Base-by-base conservation (phyloP, 2,888 invertebrate genomes). In the Axea sp. region DNA sequence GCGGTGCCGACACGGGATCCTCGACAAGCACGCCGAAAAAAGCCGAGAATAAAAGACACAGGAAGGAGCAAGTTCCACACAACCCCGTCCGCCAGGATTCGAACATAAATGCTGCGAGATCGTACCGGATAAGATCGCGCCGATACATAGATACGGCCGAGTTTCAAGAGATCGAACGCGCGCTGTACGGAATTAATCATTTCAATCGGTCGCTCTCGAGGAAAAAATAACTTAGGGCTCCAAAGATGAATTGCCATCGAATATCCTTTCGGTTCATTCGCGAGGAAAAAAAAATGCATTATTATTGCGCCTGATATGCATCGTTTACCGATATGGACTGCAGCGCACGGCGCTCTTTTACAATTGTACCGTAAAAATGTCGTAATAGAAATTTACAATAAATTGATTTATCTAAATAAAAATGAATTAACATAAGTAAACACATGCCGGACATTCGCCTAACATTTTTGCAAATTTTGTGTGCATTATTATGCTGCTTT, bases 41-140 rank as follows among this genome's bases (percentile, higher is more conserved):
- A 67, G 55, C 37, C 72, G 55, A 33, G 73, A 57, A 73, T 59
- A 45, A 72, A 64, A 59, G 57, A 62, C 71, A 39, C 59, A 30
- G 33, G 41, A 53, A 65, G 60, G 33, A 60, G 60, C 57, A 49
- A 60, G 67, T 73, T 73, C 65, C 53, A 33, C 28, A 45, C 60
- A 45, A 69, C 39, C 47, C 62, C 62, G 31, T n/a, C 22, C 47
- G 49, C 71, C 64, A 67, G 67, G 67, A 73, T 67, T 73, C 47
- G 60, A 35, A 33, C 28, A 55, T 45, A 53, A 73, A 37, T 57
- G 41, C 39, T 47, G 33, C 41, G 37, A 14, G 59, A 73, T 51
- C 30, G 51, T 33, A 5, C n/a, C n/a, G 53, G 72, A 65, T 73
- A 45, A 71, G 62, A 62, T 69, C 69, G 47, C 19, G 30, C 19